Evolutionary conservation across 2,797 vertebrate genomes (phyloP).

Genomic region (Acipenser ruthenus): DNA sequence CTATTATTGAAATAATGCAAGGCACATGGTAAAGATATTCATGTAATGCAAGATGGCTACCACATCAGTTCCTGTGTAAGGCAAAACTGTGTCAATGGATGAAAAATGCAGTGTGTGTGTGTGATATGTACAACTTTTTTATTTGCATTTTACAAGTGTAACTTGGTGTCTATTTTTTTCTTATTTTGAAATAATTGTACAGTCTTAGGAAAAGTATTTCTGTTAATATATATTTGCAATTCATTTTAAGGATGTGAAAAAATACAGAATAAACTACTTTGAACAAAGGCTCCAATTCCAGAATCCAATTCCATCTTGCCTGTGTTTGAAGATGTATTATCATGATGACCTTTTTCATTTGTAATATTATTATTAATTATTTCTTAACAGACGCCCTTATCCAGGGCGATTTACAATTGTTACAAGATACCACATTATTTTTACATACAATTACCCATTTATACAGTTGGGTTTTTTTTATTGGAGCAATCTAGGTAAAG

Average conservation of each 20-base stretch:
- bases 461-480: too few species aligned
- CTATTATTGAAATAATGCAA: conserved; percentile 13
- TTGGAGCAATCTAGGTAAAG: too few species aligned
- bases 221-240: conserved; percentile 72
- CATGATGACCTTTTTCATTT: too few species aligned
- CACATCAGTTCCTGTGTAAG: neutral
- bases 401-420: too few species aligned
- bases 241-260: conserved; percentile 70
- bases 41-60: neutral
- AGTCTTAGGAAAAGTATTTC: conserved; percentile 53
- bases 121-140: conserved; percentile 36
- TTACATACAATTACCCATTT: too few species aligned
- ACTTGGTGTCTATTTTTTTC: conserved; percentile 41
- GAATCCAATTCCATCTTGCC: neutral
- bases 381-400: too few species aligned
- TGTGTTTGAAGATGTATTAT: too few species aligned
- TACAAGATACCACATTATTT: too few species aligned
- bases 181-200: conserved; percentile 60
- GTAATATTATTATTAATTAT: too few species aligned
- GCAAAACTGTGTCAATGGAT: conserved; percentile 20
- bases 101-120: conserved; percentile 41
- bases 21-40: conserved; percentile 10
- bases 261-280: conserved; percentile 73
- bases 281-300: conserved; percentile 35
- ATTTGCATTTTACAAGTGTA: conserved; percentile 56